phyloP scores from a whole-genome alignment of 1,140 invertebrate species.

The Euborellia annulipes region DNA sequence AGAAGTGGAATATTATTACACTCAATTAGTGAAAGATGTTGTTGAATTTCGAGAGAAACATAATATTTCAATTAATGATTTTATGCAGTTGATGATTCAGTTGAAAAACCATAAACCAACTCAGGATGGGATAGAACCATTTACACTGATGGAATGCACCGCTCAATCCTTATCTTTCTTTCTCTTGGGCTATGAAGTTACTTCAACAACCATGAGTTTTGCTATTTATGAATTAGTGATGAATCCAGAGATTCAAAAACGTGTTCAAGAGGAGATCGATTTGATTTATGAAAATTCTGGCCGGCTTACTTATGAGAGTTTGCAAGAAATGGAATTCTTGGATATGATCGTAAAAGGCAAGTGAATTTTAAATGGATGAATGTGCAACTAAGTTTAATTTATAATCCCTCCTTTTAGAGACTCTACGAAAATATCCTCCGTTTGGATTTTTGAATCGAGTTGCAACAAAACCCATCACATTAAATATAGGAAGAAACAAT shows the following conservation, averaged over 20 bases:
- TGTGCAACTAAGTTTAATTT: too few species aligned
- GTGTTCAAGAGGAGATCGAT: conserved; percentile 24
- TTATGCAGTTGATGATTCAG: background rate
- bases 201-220: background rate
- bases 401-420: conserved; percentile 2
- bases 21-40: background rate
- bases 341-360: conserved; percentile 21
- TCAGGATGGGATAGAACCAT: background rate
- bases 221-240: too few species aligned
- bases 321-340: conserved; percentile 22
- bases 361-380: background rate
- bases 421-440: conserved; percentile 4
- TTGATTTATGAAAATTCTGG: conserved; percentile 14
- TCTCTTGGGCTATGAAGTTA: background rate
- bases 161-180: too few species aligned
- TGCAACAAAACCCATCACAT: background rate
- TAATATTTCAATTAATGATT: background rate
- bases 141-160: too few species aligned
- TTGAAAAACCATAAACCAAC: background rate
- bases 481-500: background rate
- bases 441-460: background rate
- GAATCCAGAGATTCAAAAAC: conserved; percentile 20
- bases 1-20: conserved; percentile 1
- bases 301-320: conserved; percentile 19
- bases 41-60: conserved; percentile 1